Base-by-base conservation (phyloP, 2,888 invertebrate species). In the Tortrix viridana region DNA sequence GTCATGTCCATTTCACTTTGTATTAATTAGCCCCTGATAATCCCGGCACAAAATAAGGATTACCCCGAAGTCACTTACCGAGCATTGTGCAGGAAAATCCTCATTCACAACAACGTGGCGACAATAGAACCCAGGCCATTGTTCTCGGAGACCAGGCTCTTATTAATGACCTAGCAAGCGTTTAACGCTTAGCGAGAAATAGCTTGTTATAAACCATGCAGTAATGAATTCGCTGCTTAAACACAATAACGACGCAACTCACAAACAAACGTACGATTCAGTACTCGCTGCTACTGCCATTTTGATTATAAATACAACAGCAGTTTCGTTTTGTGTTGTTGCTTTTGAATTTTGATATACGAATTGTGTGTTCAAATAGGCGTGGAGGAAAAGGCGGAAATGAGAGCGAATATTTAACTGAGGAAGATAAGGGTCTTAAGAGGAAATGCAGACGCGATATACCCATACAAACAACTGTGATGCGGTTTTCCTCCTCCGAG, bases 101-200 rank as follows among this genome's bases (percentile, higher is more conserved):
- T 41, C 47, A 41, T 58, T 52, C 52, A 58, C 50, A 52, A 57
- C 61, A 50, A 47, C 52, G 52, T 26, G 44, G 22, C 52, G 23
- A 63, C 63, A 63, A 63, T 63, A 47, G 58, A 7, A 53, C 57
- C 44, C 50, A 18, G 16, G 37, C 52, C 32, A 58, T 63, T 63
- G 63, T 63, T 63, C 41, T 46, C 20, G 18, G 47, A 18, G 26
- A 16, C 57, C 57, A 38, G 14, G 52, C 58, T 53, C 58, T 63
- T 63, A 58, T 63, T 63, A 63, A 63, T 58, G 63, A 58, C 58
- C 63, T 58, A 53, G 48, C 57, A 57, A 52, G n/a, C 63, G 63
- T 47, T 63, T 58, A 53, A 52, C 43, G 53, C 63, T 54, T 38
- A 38, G 53, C 46, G 50, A 22, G 38, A 61, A 62, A 62, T 62